Base-by-base conservation (phyloP, 2,888 invertebrate species). In the Pyralis farinalis region DNA sequence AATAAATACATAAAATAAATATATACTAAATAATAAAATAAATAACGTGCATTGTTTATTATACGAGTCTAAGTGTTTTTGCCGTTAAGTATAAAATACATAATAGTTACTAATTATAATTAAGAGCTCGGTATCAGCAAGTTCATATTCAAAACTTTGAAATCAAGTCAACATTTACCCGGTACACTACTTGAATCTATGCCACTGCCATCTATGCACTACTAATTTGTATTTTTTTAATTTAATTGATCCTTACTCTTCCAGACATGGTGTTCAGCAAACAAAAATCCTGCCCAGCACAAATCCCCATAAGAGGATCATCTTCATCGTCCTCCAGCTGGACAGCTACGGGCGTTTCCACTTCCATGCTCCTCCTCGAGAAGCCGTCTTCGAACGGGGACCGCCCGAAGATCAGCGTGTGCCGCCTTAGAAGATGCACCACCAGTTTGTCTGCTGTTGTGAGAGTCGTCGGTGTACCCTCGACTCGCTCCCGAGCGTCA, bases 251-350 rank as follows among this genome's bases (percentile, higher is more conserved):
- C 11, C 21, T 27, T 75, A 95, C 95, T 90, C 96, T 96, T 49
- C 98, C 98, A 37, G 94, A 93, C n/a, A 91, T 87, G 4, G 97
- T 97, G 58, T 93, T 92, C 2, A 98, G 90, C 30, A 98, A 80
- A 1, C 94, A 95, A 75, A 98, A 98, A 59, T 98, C 98, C 76
- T 97, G 97, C 16, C 97, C 98, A 31, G 95, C 94, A 31, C 92
- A 92, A 39, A 98, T 93, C 34, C 92, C 91, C 7, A 91, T 84
- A 0, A 96, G 91, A 56, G 97, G 97, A 57, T 97, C 96, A 53
- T 97, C 97, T 51, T 93, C 90, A 12, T 84, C 85, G 10, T 92
- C 75, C 49, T 91, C 91, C 0, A 91, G 79, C 43, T 91, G 91
- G 62, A 91, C 88, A 2, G 90, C 91, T 5, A 90, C 77, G 4